Base-by-base conservation (phyloP, 2,113 vertebrate species). In the Oplegnathus fasciatus region DNA sequence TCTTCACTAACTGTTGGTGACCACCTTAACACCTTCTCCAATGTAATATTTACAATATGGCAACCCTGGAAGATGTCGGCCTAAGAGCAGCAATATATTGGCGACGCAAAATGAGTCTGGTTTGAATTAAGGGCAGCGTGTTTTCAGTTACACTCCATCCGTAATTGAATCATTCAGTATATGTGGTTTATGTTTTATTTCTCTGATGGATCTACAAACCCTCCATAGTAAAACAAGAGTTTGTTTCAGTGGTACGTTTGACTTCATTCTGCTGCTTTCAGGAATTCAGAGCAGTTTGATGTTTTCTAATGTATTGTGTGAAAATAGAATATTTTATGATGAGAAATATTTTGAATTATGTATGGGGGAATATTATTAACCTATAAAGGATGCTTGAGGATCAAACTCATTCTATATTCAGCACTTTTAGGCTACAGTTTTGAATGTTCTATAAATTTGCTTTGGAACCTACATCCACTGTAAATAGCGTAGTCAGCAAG, bases 311-410 rank as follows among this genome's bases (percentile, higher is more conserved):
- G 78, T 80, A 84, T 91, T 91, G 86, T 88, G 77, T 69, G 34
- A 72, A 91, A 91, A 88, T 65, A 50, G 86, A 92, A 90, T 92
- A 87, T 94, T 88, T 92, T 42, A 93, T 93, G 71, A 91, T 62
- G 48, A 86, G 79, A 79, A 72, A 74, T 74, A 71, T 71, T 78
- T 64, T 91, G 73, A 90, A 93, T 94, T 92, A 93, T 93, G 75
- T 82, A 95, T 92, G 57, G 37, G 6, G 72, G 91, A 89, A 90
- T 93, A 86, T 62, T 77, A 88, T 91, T 94, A 90, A 91, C 92
- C 91, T 85, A 93, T 86, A 87, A 90, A 85, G 79, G 44, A 73
- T 61, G 82, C 91, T 88, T 82, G 73, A 88, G 64, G 79, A 82
- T 78, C 46, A 75, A 44, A 62, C 75, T 83, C 17, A 40, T 89